A percentile compares a stretch with the other conserved stretches of the same genome.
phyloP scores from a whole-genome alignment of 2,113 vertebrate genomes.

The Centrocercus urophasianus region DNA sequence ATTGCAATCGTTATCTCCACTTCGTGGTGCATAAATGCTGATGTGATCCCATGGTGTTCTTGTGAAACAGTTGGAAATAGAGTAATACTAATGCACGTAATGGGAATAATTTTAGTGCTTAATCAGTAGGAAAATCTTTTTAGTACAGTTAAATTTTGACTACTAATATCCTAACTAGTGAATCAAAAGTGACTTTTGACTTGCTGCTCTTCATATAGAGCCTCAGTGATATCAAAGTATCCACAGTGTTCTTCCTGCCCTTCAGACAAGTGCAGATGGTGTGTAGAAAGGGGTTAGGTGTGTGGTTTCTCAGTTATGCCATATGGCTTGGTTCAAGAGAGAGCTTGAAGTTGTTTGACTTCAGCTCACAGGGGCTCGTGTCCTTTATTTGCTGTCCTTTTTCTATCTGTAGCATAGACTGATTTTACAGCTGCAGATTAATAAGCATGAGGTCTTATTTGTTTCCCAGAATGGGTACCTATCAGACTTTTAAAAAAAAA shows the following conservation, averaged over 20 bases:
- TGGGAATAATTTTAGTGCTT: slow-evolving; percentile 24
- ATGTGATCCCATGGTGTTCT: not conserved
- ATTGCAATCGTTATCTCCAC: too few relatives aligned
- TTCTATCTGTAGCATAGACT: not conserved
- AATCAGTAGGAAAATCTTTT: slow-evolving; percentile 60
- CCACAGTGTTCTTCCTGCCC: not conserved
- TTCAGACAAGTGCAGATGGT: not conserved
- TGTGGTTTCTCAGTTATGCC: slow-evolving; percentile 45
- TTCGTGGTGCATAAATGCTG: not conserved
- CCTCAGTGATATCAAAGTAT: not conserved
- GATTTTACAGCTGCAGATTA: not conserved
- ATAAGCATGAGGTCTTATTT: accelerated
- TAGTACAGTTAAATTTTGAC: slow-evolving; percentile 10
- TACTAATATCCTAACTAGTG: not conserved
- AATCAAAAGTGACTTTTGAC: slow-evolving; percentile 31
- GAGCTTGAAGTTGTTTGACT: not conserved
- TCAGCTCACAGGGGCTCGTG: not conserved
- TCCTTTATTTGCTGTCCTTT: not conserved
- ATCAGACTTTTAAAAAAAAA: not conserved
- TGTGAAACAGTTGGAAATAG: not conserved
- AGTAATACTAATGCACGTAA: not conserved
- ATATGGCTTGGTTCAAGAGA: not conserved
- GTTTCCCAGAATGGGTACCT: not conserved
- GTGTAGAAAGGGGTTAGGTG: not conserved
- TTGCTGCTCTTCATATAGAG: not conserved